Base-by-base conservation (phyloP, 2,888 invertebrate species). In the Microplitis deprimator region DNA sequence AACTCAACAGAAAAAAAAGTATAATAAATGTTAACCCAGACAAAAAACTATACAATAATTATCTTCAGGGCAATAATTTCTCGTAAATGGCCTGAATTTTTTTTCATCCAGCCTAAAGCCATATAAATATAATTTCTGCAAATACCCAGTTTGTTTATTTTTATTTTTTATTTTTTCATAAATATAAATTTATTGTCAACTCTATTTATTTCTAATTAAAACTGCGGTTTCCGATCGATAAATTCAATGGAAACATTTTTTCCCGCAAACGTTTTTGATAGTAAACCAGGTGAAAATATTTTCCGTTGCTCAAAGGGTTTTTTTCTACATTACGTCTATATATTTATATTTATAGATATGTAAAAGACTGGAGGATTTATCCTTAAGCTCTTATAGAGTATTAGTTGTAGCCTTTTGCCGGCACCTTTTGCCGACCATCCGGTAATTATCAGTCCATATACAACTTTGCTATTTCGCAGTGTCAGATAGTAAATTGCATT, bases 361-460 rank as follows among this genome's bases (percentile, higher is more conserved):
- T 60, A 17, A 71, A 29, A 38, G 20, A 61, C 64, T 29, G 59
- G 38, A 64, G 62, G 50, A 68, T 67, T 68, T 61, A 16, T 39
- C 60, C n/a, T 16, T 59, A 17, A 68, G 72, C 20, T 17, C n/a
- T 16, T 71, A 61, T 29, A 29, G 29, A 29, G 29, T 29, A 29
- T 4, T 72, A 68, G n/a, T 61, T 20, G 40, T 39, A 29, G 61
- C 74, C 68, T 69, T 73, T 68, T 64, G 71, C 41, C 78, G 68
- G 60, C 74, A 77, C 68, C 68, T 72, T 77, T 72, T 79, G 72
- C 71, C 64, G 73, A 78, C 76, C 41, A 79, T 73, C 73, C 80
- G 73, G 77, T 79, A 80, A 82, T 82, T 81, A 82, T 81, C 79
- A 72, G 77, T 79, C 80, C 76, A 80, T 81, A 80, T 81, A 81